A percentile compares a stretch with the other conserved stretches of the same genome.
Evolutionary conservation across 1,140 invertebrate species (phyloP).

Genomic region (Meteorus sp.): DNA sequence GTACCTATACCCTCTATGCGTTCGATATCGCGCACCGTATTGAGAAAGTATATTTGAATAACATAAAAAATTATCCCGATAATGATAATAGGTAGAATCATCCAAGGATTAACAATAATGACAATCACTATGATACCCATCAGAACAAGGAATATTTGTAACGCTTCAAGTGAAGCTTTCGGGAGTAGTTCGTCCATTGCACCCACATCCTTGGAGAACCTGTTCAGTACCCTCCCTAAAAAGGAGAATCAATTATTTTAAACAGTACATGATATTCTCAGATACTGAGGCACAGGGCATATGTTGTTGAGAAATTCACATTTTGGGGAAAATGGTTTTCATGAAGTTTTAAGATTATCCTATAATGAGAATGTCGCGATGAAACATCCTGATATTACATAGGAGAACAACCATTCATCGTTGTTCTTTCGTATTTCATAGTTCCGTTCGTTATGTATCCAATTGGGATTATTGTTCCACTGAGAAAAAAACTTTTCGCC

Average conservation of each 20-base stretch:
- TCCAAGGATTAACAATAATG: constrained; percentile 62
- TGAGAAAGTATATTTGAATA: constrained; percentile 64
- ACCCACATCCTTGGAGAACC: constrained; percentile 62
- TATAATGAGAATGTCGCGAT: too few relatives aligned
- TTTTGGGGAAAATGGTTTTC: too few relatives aligned
- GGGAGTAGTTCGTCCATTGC: constrained; percentile 69
- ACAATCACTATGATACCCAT: constrained; percentile 61
- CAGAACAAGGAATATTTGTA: constrained; percentile 57
- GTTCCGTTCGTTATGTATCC: too few relatives aligned
- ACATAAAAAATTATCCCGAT: constrained; percentile 61
- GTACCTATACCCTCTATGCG: constrained; percentile 61
- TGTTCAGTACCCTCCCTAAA: constrained; percentile 36
- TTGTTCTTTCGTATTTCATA: too few relatives aligned
- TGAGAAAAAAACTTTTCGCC: too few relatives aligned
- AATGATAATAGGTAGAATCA: constrained; percentile 61
- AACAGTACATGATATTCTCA: not conserved
- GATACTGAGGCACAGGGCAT: not conserved
- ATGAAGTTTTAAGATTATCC: too few relatives aligned
- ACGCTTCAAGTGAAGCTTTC: constrained; percentile 66
- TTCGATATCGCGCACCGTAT: constrained; percentile 65
- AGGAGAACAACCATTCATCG: too few relatives aligned
- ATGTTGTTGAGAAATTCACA: too few relatives aligned
- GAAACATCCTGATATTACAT: too few relatives aligned
- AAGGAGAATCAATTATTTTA: not conserved
- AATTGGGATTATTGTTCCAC: too few relatives aligned